Evolutionary conservation across 2,888 invertebrate genomes (phyloP).

Genomic region (Agonopterix arenella): DNA sequence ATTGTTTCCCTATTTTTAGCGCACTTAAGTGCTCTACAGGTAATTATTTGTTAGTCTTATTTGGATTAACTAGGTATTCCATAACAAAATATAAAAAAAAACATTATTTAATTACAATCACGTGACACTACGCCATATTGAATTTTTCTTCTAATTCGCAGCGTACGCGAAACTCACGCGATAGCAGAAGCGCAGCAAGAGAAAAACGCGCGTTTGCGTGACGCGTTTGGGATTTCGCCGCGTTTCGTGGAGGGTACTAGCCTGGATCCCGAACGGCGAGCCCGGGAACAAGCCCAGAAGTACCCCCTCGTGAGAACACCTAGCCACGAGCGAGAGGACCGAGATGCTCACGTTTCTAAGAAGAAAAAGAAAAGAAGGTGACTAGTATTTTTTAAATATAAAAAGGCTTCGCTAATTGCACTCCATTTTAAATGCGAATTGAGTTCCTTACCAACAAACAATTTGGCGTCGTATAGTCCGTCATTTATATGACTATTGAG

Average conservation of each 20-base stretch:
- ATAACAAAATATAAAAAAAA: not conserved
- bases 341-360: constrained; percentile 66
- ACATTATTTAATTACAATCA: not conserved
- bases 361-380: constrained; percentile 78
- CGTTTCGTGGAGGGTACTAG: constrained; percentile 96
- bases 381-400: too few relatives aligned
- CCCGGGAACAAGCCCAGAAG: constrained; percentile 69
- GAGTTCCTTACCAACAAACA: too few relatives aligned
- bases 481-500: too few relatives aligned
- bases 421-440: too few relatives aligned
- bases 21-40: constrained; percentile 70
- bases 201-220: constrained; percentile 94
- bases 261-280: constrained; percentile 85
- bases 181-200: constrained; percentile 97
- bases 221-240: constrained; percentile 96
- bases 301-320: constrained; percentile 89
- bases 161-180: constrained; percentile 96
- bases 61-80: constrained; percentile 12
- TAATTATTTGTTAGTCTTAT: constrained; percentile 52
- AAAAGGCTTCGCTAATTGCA: too few relatives aligned
- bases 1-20: constrained; percentile 69
- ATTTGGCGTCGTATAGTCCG: too few relatives aligned
- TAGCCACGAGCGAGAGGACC: constrained; percentile 77
- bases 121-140: constrained; percentile 13
- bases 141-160: constrained; percentile 41